Conservation (phyloP, 2,888 invertebrate species). For the Trissolcus japonicus region DNA sequence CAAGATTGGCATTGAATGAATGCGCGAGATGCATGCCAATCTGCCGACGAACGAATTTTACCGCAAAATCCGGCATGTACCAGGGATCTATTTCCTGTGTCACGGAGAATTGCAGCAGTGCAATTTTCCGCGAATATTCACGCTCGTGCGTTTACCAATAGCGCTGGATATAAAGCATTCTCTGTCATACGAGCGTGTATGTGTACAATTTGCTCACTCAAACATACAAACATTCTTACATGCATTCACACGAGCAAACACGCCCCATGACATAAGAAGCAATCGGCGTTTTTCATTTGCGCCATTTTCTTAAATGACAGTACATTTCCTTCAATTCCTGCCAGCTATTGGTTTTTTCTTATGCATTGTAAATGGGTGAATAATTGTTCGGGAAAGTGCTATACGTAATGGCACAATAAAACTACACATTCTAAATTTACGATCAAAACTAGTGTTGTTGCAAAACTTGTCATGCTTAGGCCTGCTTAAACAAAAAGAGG, state of each 20-base stretch:
- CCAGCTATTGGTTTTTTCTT: slow-evolving; percentile 42
- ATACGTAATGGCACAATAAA: slow-evolving; percentile 30
- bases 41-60: slow-evolving; percentile 55
- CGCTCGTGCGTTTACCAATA: slow-evolving; percentile 57
- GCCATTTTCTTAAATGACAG: slow-evolving; percentile 55
- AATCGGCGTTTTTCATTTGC: slow-evolving; percentile 51
- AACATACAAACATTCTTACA: slow-evolving; percentile 4
- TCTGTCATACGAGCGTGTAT: slow-evolving; percentile 35
- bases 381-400: slow-evolving; percentile 28
- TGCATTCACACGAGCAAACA: slow-evolving; percentile 1
- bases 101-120: slow-evolving; percentile 51
- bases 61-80: slow-evolving; percentile 52
- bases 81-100: slow-evolving; percentile 57
- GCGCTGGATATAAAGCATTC: slow-evolving; percentile 52
- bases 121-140: slow-evolving; percentile 58
- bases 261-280: slow-evolving; percentile 42
- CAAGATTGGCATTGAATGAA: slow-evolving; percentile 60
- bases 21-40: slow-evolving; percentile 64
- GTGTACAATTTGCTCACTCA: slow-evolving; percentile 19
- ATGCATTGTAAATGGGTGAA: slow-evolving; percentile 27
- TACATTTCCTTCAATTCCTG: slow-evolving; percentile 30
- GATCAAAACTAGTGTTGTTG: no score
- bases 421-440: not conserved
- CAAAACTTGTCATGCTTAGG: no score
- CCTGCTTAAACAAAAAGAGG: no score